Base-by-base conservation (phyloP, 2,888 invertebrate genomes). In the Shargacucullia verbasci region DNA sequence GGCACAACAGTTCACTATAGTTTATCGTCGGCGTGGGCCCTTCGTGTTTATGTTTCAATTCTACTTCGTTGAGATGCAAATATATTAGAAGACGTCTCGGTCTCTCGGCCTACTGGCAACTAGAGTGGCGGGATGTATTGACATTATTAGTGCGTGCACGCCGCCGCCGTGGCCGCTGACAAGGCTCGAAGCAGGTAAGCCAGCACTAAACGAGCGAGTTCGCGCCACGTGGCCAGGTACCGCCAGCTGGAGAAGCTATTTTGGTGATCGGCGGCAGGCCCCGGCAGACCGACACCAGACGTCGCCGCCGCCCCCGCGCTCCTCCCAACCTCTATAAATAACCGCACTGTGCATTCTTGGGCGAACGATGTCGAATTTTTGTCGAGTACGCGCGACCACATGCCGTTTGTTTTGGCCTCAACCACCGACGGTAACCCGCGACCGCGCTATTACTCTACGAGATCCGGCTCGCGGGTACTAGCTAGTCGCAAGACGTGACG, bases 231-330 rank as follows among this genome's bases (percentile, higher is more conserved):
- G 93, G 87, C 84, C 91, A 91, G 92, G 91, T 91, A 92, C 84
- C 80, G 89, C 90, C 92, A 92, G 91, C 93, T 94, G 94, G 93
- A 93, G 87, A 88, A 89, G 91, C 85, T 94, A 94, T 94, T 94
- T 94, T 85, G 84, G 94, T 91, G 94, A 93, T 91, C 94, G 94
- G 94, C 92, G 91, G 94, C 95, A 94, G 95, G 94, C 94, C 95
- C 95, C 92, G 95, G 95, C 94, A 95, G 95, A 94, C 92, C 94
- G 94, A 93, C 92, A 92, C 91, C 92, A 94, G 93, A 93, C 94
- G 90, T 88, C 88, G 90, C 86, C 88, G 89, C 90, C 92, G 92
- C 89, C 92, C 92, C 93, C 93, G 95, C 94, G 89, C 91, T 88
- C 88, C 94, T 92, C 89, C 87, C 86, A 81, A 87, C 85, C 86